Conservation (phyloP, 2,113 vertebrate species). For the Nanger granti region DNA sequence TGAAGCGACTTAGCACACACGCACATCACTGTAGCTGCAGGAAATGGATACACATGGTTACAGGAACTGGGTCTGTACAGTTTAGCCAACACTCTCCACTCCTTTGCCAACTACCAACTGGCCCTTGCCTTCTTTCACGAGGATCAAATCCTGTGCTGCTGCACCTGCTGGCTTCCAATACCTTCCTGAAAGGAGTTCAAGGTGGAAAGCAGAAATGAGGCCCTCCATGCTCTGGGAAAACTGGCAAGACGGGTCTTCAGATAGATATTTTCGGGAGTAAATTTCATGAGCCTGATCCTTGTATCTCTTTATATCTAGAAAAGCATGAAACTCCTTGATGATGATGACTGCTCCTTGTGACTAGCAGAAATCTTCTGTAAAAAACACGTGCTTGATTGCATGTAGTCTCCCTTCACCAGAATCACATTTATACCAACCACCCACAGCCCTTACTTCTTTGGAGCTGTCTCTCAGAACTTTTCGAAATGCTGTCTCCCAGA, state of each 20-base stretch:
- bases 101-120: not conserved
- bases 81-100: too few species aligned
- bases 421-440: not conserved
- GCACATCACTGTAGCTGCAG: not conserved
- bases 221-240: not conserved
- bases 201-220: not conserved
- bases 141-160: not conserved
- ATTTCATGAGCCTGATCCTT: not conserved
- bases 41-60: not conserved
- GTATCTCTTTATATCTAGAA: not conserved
- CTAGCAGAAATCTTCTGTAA: not conserved
- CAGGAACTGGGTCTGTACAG: rapidly evolving
- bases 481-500: not conserved
- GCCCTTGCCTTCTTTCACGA: not conserved
- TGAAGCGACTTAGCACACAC: not conserved
- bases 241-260: not conserved
- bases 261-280: not conserved
- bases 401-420: not conserved
- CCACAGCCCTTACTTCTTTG: not conserved
- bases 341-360: not conserved
- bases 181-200: not conserved
- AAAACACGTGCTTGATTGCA: not conserved
- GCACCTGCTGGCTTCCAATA: not conserved
- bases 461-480: not conserved
- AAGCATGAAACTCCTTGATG: not conserved